Evolutionary conservation across 2,888 invertebrate genomes (phyloP), one percentile per base, ranked within the genome.

Genomic region (Apeira syringaria): DNA sequence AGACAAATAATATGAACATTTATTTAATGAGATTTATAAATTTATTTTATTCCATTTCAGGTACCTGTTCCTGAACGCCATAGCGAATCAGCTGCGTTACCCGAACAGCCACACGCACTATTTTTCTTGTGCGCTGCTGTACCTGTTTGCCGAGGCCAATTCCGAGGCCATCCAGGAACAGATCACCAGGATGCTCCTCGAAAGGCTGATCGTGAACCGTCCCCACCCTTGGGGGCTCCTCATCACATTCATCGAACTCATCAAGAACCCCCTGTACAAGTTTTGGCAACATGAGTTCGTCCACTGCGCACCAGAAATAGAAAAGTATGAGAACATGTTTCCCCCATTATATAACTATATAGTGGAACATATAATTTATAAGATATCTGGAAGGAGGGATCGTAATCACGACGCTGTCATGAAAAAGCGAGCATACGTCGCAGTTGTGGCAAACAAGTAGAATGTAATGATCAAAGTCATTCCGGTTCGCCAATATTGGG

Each of bases 51-150:
- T 7, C 9, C 2, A 24, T 80, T 77, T 63, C 62, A 94, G 98
- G 30, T 99, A 99, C 80, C 87, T 99, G 67, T 99, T 99, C 88
- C 91, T 99, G 73, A 99, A 99, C 80, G 98, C 99, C 1, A 98
- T 99, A 59, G 99, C 99, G 32, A 99, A 99, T 87, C 99, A 99
- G 76, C 91, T 99, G 66, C 94, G 99, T 12, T 99, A 99, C 86
- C 99, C 99, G 6, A 99, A 99, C 87, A 99, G 98, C 72, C 99
- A 99, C 88, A 99, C 99, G 10, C 99, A 99, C 90, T 99, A 99
- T 91, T 99, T 99, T 91, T 99, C 99, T 70, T 99, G 99, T 80
- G 97, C 98, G 22, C 92, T 99, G 35, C 91, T 99, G 52, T 99
- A 99, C 81, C 91, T 99, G 61, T 99, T 99, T 86, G 97, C 97